phyloP scores from a whole-genome alignment of 1,140 invertebrate species.

The Lerema accius region DNA sequence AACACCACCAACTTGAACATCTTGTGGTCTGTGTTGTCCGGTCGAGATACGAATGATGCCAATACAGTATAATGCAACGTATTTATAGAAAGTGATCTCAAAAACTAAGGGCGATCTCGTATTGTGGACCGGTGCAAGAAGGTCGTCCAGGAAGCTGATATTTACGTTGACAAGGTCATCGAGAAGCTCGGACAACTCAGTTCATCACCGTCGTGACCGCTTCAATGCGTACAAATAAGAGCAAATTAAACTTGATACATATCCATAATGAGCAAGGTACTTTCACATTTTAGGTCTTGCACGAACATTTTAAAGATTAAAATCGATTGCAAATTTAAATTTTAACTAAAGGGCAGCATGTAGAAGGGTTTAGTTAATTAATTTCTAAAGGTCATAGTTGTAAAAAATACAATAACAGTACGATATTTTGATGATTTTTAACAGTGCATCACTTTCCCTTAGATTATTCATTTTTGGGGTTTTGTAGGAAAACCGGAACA shows the following conservation, averaged over 20 bases:
- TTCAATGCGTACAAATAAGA: conserved; percentile 36
- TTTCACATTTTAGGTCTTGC: conserved; percentile 2
- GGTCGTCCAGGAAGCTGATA: conserved; percentile 70
- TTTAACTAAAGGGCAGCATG: no score
- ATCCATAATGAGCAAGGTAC: conserved; percentile 14
- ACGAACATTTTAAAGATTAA: background rate
- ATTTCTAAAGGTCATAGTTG: no score
- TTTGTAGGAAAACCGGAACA: no score
- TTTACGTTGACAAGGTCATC: conserved; percentile 68
- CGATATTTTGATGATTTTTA: no score
- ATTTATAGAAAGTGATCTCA: conserved; percentile 71
- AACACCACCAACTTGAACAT: conserved; percentile 85
- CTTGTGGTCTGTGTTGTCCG: conserved; percentile 75
- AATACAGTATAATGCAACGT: conserved; percentile 50
- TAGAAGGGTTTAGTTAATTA: no score
- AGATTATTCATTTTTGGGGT: no score
- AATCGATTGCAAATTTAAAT: background rate
- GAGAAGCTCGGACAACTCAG: conserved; percentile 47
- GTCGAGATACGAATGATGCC: conserved; percentile 66
- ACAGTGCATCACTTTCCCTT: no score
- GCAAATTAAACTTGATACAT: conserved; percentile 33
- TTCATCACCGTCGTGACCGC: conserved; percentile 60
- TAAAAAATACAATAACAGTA: background rate
- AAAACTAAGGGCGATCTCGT: conserved; percentile 69
- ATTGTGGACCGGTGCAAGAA: conserved; percentile 73